phyloP scores from a whole-genome alignment of 2,888 invertebrate genomes.

The Leptopilina myrica region DNA sequence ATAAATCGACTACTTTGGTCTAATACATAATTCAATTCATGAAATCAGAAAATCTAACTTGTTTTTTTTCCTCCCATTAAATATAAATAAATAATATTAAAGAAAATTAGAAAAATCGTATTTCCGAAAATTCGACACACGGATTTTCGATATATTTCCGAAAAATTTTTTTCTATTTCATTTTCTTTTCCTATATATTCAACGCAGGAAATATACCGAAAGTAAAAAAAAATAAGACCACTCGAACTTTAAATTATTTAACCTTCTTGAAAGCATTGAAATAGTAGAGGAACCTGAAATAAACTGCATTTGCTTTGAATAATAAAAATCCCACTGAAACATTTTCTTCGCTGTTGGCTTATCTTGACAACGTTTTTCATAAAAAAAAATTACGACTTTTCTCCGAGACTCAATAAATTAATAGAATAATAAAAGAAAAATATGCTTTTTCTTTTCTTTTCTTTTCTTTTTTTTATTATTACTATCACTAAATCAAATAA shows the following conservation, averaged over 20 bases:
- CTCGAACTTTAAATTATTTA: constrained; percentile 7
- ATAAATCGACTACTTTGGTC: constrained; percentile 28
- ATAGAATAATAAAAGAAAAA: too few species aligned
- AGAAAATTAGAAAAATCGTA: neutral
- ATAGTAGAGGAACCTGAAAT: constrained; percentile 10
- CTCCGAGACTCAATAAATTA: neutral
- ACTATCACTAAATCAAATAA: too few species aligned
- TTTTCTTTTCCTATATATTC: neutral
- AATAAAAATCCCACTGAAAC: neutral
- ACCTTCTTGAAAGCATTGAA: constrained; percentile 27
- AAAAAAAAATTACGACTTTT: neutral
- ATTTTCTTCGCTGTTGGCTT: neutral
- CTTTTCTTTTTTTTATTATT: too few species aligned
- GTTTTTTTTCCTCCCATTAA: neutral
- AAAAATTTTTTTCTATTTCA: neutral
- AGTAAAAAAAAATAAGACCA: neutral
- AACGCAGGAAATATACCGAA: too few species aligned
- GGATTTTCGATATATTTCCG: neutral
- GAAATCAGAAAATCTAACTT: constrained; percentile 1
- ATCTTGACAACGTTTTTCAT: neutral
- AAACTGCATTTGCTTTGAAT: constrained; percentile 22
- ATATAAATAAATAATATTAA: neutral
- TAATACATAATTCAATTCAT: constrained; percentile 35
- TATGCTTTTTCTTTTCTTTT: too few species aligned
- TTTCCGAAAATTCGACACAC: neutral